Evolutionary conservation across 2,113 vertebrate genomes (phyloP).

Genomic region (Phrynocephalus versicolor): DNA sequence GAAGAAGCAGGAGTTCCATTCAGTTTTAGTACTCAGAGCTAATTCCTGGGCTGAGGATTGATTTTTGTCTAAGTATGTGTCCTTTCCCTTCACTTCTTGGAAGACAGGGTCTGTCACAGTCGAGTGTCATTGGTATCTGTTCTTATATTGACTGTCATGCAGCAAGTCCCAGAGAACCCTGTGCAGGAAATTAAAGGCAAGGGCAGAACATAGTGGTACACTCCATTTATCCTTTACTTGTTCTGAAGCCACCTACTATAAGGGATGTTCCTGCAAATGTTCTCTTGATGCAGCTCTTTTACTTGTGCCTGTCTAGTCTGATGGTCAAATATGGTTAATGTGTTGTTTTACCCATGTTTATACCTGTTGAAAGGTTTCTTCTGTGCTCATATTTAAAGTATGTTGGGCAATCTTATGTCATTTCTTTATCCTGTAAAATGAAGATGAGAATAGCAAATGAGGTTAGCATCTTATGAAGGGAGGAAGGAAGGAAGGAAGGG

Average conservation of each 20-base stretch:
- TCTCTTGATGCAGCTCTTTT: slow-evolving; percentile 27
- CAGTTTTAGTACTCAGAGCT: no score
- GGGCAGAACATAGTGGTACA: neutral
- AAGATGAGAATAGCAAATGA: slow-evolving; percentile 48
- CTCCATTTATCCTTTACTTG: neutral
- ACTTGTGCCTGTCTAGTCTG: neutral
- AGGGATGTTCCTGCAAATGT: neutral
- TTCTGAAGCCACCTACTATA: neutral
- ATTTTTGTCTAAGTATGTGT: no score
- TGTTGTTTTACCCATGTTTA: accelerated
- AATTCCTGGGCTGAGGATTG: no score
- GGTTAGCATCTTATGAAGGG: slow-evolving; percentile 39
- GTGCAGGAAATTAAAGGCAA: neutral
- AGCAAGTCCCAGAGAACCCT: neutral
- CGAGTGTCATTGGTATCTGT: neutral
- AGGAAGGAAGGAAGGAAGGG: slow-evolving; percentile 39
- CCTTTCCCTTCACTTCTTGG: no score
- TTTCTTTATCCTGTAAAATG: slow-evolving; percentile 24
- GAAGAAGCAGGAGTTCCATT: no score
- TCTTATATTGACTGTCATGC: neutral
- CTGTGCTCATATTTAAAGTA: slow-evolving; percentile 25
- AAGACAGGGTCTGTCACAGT: neutral
- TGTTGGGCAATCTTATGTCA: slow-evolving; percentile 20
- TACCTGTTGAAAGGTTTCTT: slow-evolving; percentile 5
- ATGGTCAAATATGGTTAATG: neutral